These are phyloP conservation scores for Camponotus fellah DNA, from an alignment of 2,888 invertebrate genomes.

Conservation along the genomic window DNA sequence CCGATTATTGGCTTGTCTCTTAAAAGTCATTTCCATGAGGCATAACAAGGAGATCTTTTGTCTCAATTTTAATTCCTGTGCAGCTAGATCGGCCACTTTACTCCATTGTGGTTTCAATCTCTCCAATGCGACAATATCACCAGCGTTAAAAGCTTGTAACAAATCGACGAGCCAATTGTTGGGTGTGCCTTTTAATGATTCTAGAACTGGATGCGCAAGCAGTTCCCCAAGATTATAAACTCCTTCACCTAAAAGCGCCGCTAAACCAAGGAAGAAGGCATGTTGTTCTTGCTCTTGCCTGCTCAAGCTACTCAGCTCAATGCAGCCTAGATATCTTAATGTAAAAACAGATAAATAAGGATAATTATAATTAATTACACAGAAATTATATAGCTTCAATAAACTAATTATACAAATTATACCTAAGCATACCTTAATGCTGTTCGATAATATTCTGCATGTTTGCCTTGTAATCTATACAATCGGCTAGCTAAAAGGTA, in stretches of 20 bases:
- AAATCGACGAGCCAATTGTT: conserved; percentile 96
- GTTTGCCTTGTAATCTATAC: conserved; percentile 94
- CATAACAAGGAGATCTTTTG: conserved; percentile 98
- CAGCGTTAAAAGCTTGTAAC: conserved; percentile 94
- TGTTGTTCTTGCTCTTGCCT: conserved; percentile 90
- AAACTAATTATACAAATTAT: background rate
- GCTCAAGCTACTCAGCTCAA: conserved; percentile 90
- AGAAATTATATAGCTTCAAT: background rate
- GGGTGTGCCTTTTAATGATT: conserved; percentile 92
- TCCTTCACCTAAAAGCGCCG: conserved; percentile 97
- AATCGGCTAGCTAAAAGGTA: conserved; percentile 97
- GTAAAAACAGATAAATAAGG: conserved; percentile 10
- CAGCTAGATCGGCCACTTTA: conserved; percentile 93
- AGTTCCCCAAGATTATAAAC: conserved; percentile 99
- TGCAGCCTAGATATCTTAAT: conserved; percentile 90
- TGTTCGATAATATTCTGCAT: conserved; percentile 98
- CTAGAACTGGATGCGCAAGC: conserved; percentile 97
- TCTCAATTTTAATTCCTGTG: conserved; percentile 93
- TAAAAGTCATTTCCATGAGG: conserved; percentile 99
- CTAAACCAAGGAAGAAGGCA: conserved; percentile 96
- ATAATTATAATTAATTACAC: background rate
- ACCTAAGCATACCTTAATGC: conserved; percentile 90
- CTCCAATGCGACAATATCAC: conserved; percentile 92
- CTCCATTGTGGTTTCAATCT: conserved; percentile 92
- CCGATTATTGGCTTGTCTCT: conserved; percentile 95